Percentiles rank a stretch among this genome's conserved stretches.
These are phyloP conservation scores for Probosciger aterrimus DNA, from an alignment of 2,113 vertebrate species.

Conservation along the genomic window DNA sequence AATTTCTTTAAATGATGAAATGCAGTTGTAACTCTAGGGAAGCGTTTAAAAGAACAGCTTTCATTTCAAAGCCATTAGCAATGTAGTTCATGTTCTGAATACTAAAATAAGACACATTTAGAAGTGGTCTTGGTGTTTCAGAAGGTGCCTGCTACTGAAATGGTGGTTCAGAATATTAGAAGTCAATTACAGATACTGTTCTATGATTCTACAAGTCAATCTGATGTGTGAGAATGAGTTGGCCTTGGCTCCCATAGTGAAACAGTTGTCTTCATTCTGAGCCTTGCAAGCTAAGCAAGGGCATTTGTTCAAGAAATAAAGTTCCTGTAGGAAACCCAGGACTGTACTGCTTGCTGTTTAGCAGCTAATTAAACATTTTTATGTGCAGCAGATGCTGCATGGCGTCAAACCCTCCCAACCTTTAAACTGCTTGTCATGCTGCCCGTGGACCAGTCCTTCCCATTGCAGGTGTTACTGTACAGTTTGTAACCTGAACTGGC, in stretches of 20 bases:
- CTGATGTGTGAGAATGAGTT: neutral
- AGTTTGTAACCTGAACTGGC: neutral
- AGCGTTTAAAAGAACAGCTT: neutral
- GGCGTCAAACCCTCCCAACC: neutral
- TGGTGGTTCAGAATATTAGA: neutral
- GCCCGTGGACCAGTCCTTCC: neutral
- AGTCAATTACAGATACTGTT: neutral
- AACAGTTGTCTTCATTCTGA: neutral
- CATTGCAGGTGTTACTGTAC: neutral
- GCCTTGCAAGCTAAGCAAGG: neutral
- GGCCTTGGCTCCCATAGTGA: neutral
- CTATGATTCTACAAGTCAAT: neutral
- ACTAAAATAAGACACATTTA: neutral
- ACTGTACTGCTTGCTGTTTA: neutral
- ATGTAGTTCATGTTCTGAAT: neutral
- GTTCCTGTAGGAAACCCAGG: neutral
- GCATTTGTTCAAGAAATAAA: neutral
- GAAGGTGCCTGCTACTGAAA: neutral
- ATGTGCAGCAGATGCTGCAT: constrained; percentile 23
- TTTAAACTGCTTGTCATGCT: neutral
- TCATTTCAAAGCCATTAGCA: neutral
- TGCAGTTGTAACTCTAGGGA: neutral
- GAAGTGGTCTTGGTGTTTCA: neutral
- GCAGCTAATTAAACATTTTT: constrained; percentile 15
- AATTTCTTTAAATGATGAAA: neutral